Evolutionary conservation across 2,797 vertebrate species (phyloP).

Genomic region (Natrix natrix): DNA sequence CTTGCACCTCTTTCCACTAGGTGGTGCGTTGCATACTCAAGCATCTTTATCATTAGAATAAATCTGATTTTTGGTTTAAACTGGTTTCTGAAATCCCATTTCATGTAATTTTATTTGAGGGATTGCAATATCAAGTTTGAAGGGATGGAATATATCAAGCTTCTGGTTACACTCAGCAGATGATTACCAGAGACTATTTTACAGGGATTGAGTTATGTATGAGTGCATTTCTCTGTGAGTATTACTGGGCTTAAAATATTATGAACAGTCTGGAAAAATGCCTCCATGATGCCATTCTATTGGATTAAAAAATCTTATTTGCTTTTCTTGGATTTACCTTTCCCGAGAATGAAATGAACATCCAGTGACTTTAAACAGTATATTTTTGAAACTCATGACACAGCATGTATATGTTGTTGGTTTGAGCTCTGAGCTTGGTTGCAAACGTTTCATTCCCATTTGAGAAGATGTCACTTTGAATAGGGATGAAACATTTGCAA

Average conservation of each 20-base stretch:
- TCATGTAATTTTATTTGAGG: not conserved
- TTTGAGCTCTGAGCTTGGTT: too few relatives aligned
- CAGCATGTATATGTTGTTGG: not conserved
- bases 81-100: not conserved
- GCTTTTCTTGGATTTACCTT: not conserved
- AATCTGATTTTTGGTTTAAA: not conserved
- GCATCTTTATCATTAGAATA: not conserved
- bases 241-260: not conserved
- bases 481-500: too few relatives aligned
- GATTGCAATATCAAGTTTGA: not conserved
- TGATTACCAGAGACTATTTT: not conserved
- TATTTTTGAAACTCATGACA: not conserved
- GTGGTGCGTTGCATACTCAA: not conserved
- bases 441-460: too few relatives aligned
- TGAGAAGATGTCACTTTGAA: too few relatives aligned
- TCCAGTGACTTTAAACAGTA: not conserved
- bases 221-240: not conserved
- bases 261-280: not conserved
- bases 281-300: not conserved
- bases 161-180: not conserved
- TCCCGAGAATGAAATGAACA: not conserved
- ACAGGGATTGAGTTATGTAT: not conserved
- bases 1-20: not conserved
- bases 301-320: not conserved
- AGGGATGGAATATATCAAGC: not conserved